A percentile compares a stretch with the other conserved stretches of the same genome.
These are phyloP conservation scores for Solenopsis fugax DNA, from an alignment of 1,140 invertebrate genomes.

Conservation along the genomic window DNA sequence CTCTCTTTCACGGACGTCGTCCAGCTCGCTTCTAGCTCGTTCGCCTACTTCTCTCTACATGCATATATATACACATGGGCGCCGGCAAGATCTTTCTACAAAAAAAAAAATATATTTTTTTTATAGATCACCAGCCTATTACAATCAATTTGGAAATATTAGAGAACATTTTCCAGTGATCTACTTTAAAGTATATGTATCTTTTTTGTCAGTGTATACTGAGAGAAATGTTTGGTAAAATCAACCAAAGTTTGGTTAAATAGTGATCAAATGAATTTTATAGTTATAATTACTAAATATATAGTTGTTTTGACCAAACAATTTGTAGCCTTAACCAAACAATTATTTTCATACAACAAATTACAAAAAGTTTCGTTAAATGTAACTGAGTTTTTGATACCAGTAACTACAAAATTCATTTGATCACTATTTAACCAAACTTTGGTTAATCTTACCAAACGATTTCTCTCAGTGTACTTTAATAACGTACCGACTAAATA, in stretches of 20 bases:
- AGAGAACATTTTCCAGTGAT: background rate
- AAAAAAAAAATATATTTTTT: background rate
- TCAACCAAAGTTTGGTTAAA: no score
- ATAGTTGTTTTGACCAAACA: no score
- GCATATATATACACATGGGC: constrained; percentile 20
- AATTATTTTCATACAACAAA: no score
- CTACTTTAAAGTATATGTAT: background rate
- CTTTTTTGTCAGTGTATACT: background rate
- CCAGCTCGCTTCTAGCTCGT: constrained; percentile 37
- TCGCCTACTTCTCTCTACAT: constrained; percentile 32
- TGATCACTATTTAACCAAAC: no score
- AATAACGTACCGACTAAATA: background rate
- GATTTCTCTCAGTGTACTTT: background rate
- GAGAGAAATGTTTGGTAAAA: no score
- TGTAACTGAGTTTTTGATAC: no score
- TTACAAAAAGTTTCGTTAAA: no score
- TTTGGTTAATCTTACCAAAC: no score
- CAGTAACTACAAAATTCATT: no score
- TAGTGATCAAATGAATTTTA: no score
- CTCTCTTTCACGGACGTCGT: constrained; percentile 75
- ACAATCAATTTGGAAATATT: background rate
- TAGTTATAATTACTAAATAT: no score
- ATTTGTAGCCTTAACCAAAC: no score
- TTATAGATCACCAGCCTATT: background rate
- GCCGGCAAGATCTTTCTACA: constrained; percentile 26